Conservation (phyloP, 1,140 invertebrate species). For the Drosophila bipectinata region DNA sequence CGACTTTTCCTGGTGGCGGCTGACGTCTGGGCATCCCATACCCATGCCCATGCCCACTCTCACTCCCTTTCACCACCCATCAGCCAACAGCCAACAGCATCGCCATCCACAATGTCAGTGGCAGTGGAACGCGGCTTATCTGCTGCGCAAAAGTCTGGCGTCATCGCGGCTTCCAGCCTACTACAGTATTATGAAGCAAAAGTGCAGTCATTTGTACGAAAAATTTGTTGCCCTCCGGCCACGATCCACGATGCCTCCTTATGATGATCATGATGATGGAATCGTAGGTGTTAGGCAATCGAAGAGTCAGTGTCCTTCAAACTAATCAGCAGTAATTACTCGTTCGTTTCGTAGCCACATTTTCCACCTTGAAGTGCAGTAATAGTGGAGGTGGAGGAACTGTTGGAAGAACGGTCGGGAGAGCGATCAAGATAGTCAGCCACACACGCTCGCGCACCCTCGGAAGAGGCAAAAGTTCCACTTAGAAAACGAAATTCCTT, state of each 20-base stretch:
- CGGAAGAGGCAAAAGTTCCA: constrained; percentile 64
- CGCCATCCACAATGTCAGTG: constrained; percentile 5
- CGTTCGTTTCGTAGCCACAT: neutral
- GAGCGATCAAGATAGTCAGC: constrained; percentile 4
- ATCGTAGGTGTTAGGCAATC: constrained; percentile 62
- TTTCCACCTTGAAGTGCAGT: constrained; percentile 25
- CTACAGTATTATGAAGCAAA: constrained; percentile 32
- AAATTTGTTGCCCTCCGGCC: constrained; percentile 2
- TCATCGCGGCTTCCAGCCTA: constrained; percentile 12
- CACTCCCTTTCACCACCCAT: neutral
- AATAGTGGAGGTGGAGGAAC: constrained; percentile 3
- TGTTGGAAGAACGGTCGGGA: neutral
- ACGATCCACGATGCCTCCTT: constrained; percentile 24
- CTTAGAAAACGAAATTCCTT: constrained; percentile 70
- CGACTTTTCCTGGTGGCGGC: constrained; percentile 22
- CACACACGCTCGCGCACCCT: neutral
- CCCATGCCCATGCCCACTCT: neutral
- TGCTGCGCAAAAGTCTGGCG: constrained; percentile 72
- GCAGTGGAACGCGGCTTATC: constrained; percentile 60
- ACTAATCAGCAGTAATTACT: constrained; percentile 75
- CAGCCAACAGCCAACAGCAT: neutral
- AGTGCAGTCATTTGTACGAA: constrained; percentile 27
- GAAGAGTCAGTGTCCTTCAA: constrained; percentile 71
- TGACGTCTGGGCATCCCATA: constrained; percentile 30
- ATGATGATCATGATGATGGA: constrained; percentile 32